Base-by-base conservation (phyloP, 2,797 vertebrate genomes). In the Ambastaia sidthimunki region DNA sequence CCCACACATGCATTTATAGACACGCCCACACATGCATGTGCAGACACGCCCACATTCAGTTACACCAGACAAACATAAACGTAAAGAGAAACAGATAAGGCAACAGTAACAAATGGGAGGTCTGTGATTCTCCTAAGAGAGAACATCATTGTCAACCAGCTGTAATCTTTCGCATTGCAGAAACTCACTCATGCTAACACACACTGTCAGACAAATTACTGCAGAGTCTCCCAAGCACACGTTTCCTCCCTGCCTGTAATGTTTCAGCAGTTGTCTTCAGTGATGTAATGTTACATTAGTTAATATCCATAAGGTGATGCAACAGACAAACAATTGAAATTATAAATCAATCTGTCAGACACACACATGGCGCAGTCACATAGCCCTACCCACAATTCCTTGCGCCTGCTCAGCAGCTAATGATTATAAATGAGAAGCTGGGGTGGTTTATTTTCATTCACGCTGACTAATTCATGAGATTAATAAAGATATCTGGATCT, bases 381-480 rank as follows among this genome's bases (percentile, higher is more conserved):
- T 78, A 55, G 44, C 50, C 50, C 21, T 55, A 60, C 13, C 2
- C 41, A 34, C 60, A 73, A 66, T 57, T 80, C 72, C 69, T 44
- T 37, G 62, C 0, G 2, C 37, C 71, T 67, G 65, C 71, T 60
- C 66, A 11, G 0, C 44, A 62, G 60, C 55, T 82, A 78, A 74
- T 82, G 75, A 73, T 78, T 82, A 82, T 82, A 73, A 78, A 82
- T 78, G 74, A 72, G 70, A 69, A 73, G 65, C 37, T 69, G 75
- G 69, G 74, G 54, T 78, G 62, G 19, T 78, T 67, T 69, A 78
- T 78, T 78, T 78, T 71, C 70, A 16, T 19, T 69, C 41, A 11
- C 3, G 52, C 57, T 78, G 55, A 74, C 70, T 82, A 74, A 74
- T 78, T 82, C 55, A 74, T 74, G 63, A 82, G 54, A 50, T 82